Conservation (phyloP, 2,113 vertebrate genomes). For the Garra rufa region DNA sequence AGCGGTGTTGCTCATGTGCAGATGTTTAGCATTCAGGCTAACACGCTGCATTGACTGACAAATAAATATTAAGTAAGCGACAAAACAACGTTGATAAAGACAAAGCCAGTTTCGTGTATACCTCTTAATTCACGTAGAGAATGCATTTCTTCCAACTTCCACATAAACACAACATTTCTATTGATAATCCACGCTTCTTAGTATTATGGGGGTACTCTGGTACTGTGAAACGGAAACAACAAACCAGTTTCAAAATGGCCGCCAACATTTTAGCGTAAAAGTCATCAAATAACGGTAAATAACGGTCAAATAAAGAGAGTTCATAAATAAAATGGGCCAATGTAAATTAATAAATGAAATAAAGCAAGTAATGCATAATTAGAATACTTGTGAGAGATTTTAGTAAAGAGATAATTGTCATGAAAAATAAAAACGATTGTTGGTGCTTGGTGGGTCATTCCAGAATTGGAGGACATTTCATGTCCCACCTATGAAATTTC, state of each 20-base stretch:
- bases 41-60: background rate
- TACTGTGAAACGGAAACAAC: background rate
- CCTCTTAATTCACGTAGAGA: slow-evolving; percentile 32
- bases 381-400: too few species aligned
- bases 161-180: background rate
- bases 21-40: slow-evolving; percentile 40
- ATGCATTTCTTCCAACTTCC: slow-evolving; percentile 6
- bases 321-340: too few species aligned
- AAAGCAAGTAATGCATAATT: too few species aligned
- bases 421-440: too few species aligned
- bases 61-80: too few species aligned
- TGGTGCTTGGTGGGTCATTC: too few species aligned
- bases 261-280: slow-evolving; percentile 46
- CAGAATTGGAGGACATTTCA: too few species aligned
- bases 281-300: background rate
- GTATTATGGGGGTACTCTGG: background rate
- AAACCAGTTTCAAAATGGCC: slow-evolving; percentile 21
- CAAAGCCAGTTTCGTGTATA: background rate
- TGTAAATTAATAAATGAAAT: too few species aligned
- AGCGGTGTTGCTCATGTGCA: slow-evolving; percentile 3
- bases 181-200: background rate
- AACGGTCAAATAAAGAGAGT: too few species aligned
- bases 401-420: too few species aligned
- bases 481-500: too few species aligned
- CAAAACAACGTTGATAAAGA: background rate